Evolutionary conservation across 2,888 invertebrate species (phyloP).

Genomic region (Euplagia quadripunctaria): DNA sequence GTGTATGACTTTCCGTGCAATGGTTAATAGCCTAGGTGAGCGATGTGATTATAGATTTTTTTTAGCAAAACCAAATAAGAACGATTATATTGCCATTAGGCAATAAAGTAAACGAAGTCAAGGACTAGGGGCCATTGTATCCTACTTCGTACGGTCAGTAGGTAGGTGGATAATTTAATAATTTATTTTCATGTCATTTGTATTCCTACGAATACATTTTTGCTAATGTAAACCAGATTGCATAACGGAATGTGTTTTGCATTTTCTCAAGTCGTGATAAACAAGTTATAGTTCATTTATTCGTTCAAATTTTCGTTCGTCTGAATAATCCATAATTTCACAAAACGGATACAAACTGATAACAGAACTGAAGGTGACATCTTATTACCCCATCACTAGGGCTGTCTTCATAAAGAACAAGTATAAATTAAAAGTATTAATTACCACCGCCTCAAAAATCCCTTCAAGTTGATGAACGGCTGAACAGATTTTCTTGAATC

Average conservation of each 20-base stretch:
- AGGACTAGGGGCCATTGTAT: neutral
- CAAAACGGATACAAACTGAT: neutral
- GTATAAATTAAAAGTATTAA: too few species aligned
- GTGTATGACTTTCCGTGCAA: too few species aligned
- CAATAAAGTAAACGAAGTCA: neutral
- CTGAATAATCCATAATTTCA: slow-evolving; percentile 13
- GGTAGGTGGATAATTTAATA: neutral
- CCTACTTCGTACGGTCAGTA: neutral
- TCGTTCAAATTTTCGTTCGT: neutral
- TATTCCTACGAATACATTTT: slow-evolving; percentile 8
- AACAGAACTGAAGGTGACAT: neutral
- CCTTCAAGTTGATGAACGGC: too few species aligned
- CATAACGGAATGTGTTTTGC: slow-evolving; percentile 3
- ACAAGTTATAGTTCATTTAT: slow-evolving; percentile 15
- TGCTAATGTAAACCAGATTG: slow-evolving; percentile 1
- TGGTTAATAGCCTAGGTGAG: too few species aligned
- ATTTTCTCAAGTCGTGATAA: slow-evolving; percentile 1
- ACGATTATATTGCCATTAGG: neutral
- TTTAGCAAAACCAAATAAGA: neutral
- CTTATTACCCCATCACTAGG: neutral
- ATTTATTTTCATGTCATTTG: slow-evolving; percentile 3
- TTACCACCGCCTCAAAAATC: too few species aligned
- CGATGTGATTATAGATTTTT: too few species aligned
- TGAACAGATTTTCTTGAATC: too few species aligned
- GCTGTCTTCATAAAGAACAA: too few species aligned